phyloP scores from a whole-genome alignment of 2,888 invertebrate genomes.

The Dasysyrphus albostriatus region DNA sequence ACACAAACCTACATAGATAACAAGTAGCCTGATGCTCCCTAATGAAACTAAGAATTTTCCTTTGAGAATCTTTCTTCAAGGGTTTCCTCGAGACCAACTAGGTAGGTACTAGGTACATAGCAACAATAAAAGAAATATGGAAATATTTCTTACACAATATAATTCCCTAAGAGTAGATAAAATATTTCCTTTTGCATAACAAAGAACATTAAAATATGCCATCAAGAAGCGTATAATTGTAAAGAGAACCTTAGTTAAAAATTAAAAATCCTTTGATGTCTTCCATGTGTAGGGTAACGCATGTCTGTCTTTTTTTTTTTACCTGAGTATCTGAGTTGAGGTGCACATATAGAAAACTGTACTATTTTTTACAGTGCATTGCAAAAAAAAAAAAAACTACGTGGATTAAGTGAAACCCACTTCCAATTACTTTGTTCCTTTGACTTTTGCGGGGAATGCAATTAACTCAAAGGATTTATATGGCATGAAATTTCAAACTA shows the following conservation, averaged over 20 bases:
- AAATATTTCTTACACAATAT: conserved; percentile 1
- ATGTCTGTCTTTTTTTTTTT: neutral
- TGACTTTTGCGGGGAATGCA: neutral
- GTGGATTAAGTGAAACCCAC: neutral
- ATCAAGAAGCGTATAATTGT: conserved; percentile 1
- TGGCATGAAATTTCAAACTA: neutral
- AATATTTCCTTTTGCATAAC: neutral
- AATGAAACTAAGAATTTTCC: neutral
- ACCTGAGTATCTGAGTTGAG: too few relatives aligned
- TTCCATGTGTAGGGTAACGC: neutral
- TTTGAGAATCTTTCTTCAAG: conserved; percentile 13
- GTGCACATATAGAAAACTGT: neutral
- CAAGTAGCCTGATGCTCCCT: neutral
- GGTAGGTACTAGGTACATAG: neutral
- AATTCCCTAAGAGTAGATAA: neutral
- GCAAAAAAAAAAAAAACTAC: neutral
- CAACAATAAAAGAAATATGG: neutral
- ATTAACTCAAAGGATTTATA: conserved; percentile 5
- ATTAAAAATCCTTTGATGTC: neutral
- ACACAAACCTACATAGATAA: neutral
- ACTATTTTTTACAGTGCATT: neutral
- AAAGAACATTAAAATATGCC: conserved; percentile 6
- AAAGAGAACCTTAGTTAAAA: neutral
- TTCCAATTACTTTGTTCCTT: conserved; percentile 11
- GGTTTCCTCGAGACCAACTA: neutral